Evolutionary conservation across 1,140 invertebrate species (phyloP).

Genomic region (Scaptomyza hsui): DNA sequence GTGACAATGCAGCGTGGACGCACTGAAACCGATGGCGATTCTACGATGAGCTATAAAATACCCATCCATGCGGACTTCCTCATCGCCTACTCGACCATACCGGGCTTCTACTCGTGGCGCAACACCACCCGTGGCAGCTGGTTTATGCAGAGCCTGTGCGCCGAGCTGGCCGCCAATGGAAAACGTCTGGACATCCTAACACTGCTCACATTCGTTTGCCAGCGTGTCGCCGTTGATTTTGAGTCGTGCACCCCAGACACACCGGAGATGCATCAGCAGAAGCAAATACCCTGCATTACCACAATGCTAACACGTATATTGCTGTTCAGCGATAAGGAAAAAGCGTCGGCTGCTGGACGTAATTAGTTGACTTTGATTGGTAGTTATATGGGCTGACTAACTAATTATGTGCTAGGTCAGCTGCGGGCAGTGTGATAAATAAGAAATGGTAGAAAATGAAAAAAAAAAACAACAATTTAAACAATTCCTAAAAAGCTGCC

Average conservation of each 20-base stretch:
- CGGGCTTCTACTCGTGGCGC: slow-evolving; percentile 97
- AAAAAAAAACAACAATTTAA: slow-evolving; percentile 8
- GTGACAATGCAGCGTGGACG: slow-evolving; percentile 85
- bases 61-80: slow-evolving; percentile 97
- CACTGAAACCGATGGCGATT: slow-evolving; percentile 89
- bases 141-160: slow-evolving; percentile 97
- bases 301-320: slow-evolving; percentile 95
- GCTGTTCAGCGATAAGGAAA: slow-evolving; percentile 86
- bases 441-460: background rate
- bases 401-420: background rate
- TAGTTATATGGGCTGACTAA: slow-evolving; percentile 25
- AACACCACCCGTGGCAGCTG: slow-evolving; percentile 97
- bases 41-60: slow-evolving; percentile 90
- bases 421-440: slow-evolving; percentile 41
- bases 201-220: slow-evolving; percentile 94
- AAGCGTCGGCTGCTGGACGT: slow-evolving; percentile 54
- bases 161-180: slow-evolving; percentile 90
- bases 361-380: slow-evolving; percentile 43
- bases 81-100: slow-evolving; percentile 96
- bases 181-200: slow-evolving; percentile 92
- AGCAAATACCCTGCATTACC: slow-evolving; percentile 97
- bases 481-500: slow-evolving; percentile 16
- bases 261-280: slow-evolving; percentile 94
- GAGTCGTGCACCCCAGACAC: slow-evolving; percentile 95
- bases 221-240: slow-evolving; percentile 93